Evolutionary conservation across 2,888 invertebrate genomes (phyloP).

Genomic region (Nineta flava): DNA sequence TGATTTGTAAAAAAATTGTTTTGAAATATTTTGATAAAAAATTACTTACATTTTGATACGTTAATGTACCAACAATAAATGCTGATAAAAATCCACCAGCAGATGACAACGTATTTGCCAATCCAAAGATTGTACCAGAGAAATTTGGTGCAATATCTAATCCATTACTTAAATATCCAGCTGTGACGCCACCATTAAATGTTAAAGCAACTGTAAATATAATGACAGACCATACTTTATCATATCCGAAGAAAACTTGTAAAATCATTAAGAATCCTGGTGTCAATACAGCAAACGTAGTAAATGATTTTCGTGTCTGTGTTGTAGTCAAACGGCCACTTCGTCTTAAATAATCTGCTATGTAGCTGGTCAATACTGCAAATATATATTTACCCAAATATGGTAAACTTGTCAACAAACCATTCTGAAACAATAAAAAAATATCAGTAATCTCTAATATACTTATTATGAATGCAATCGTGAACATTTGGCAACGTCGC

Average conservation of each 20-base stretch:
- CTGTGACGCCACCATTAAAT: constrained; percentile 72
- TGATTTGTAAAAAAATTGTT: too few species aligned
- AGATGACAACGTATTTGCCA: constrained; percentile 76
- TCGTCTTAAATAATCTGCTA: constrained; percentile 55
- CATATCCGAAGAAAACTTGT: constrained; percentile 54
- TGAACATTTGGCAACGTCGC: too few species aligned
- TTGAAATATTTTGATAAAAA: too few species aligned
- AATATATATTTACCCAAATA: constrained; percentile 75
- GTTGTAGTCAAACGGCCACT: constrained; percentile 57
- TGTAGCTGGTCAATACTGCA: constrained; percentile 53
- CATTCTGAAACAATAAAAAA: constrained; percentile 42
- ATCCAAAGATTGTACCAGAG: constrained; percentile 75
- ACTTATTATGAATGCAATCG: not conserved
- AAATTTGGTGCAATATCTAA: constrained; percentile 80
- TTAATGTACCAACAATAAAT: constrained; percentile 63
- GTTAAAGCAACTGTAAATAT: constrained; percentile 68
- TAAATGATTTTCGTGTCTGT: constrained; percentile 51
- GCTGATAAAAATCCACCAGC: constrained; percentile 70
- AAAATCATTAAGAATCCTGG: constrained; percentile 60
- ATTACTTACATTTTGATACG: constrained; percentile 50
- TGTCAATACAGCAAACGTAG: constrained; percentile 41
- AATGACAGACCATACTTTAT: constrained; percentile 52
- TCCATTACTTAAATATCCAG: constrained; percentile 73
- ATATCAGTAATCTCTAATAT: too few species aligned
- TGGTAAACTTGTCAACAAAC: constrained; percentile 67